phyloP scores from a whole-genome alignment of 2,888 invertebrate genomes.

The Tillus elongatus region DNA sequence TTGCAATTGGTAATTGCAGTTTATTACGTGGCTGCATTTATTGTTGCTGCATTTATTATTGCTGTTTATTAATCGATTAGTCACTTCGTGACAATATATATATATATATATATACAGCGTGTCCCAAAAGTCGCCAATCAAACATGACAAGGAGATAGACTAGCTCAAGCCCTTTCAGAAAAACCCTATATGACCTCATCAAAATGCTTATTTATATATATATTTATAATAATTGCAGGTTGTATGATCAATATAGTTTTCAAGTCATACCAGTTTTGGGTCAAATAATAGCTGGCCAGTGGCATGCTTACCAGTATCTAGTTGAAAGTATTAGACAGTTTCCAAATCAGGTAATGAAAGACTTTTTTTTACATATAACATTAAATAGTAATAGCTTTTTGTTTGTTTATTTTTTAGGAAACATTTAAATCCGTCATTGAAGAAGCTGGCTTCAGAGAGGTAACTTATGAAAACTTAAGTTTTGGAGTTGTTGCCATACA shows the following conservation, averaged over 20 bases:
- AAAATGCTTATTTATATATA: constrained; percentile 5
- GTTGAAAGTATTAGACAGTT: constrained; percentile 97
- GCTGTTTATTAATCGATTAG: too few relatives aligned
- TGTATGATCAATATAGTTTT: constrained; percentile 95
- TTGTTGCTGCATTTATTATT: too few relatives aligned
- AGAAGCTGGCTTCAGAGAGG: constrained; percentile 78
- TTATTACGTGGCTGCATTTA: too few relatives aligned
- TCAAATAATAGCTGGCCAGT: constrained; percentile 84
- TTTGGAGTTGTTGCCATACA: constrained; percentile 92
- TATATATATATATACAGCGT: too few relatives aligned
- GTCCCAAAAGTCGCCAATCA: too few relatives aligned
- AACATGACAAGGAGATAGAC: too few relatives aligned
- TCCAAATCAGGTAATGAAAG: constrained; percentile 84
- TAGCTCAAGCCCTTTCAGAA: too few relatives aligned
- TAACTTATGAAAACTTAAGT: constrained; percentile 81
- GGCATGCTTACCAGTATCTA: constrained; percentile 94
- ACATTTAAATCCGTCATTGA: constrained; percentile 82
- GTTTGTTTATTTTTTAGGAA: constrained; percentile 50
- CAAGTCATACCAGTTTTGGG: constrained; percentile 96
- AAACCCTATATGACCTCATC: too few relatives aligned
- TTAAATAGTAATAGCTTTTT: background rate
- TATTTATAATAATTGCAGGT: constrained; percentile 44
- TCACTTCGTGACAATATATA: too few relatives aligned
- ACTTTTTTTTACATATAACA: too few relatives aligned
- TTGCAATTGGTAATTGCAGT: too few relatives aligned